Evolutionary conservation across 1,140 invertebrate species (phyloP).

Genomic region (Aculops lycopersici): DNA sequence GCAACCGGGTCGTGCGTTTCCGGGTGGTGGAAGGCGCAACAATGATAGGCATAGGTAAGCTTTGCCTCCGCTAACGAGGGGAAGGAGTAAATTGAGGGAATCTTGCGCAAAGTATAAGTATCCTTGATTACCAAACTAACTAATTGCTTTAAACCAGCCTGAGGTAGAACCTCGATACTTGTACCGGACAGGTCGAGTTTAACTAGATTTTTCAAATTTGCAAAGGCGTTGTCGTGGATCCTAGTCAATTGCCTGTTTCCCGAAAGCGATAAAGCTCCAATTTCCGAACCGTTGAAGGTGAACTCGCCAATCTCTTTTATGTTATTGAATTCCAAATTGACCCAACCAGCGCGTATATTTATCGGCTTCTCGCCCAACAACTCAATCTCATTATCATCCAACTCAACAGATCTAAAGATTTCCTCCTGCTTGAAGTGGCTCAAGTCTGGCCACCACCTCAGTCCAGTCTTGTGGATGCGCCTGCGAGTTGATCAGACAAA

Average conservation of each 20-base stretch:
- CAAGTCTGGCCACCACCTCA: neutral
- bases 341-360: constrained; percentile 8
- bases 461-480: no score
- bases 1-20: constrained; percentile 32
- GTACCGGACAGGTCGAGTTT: constrained; percentile 35
- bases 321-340: constrained; percentile 21
- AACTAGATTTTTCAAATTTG: constrained; percentile 24
- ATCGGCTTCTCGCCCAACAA: neutral
- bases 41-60: constrained; percentile 54
- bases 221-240: constrained; percentile 29
- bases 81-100: constrained; percentile 49
- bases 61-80: constrained; percentile 21
- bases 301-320: constrained; percentile 24
- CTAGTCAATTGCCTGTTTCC: constrained; percentile 25
- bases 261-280: constrained; percentile 29
- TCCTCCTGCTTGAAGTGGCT: neutral
- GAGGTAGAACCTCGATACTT: constrained; percentile 32
- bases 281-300: constrained; percentile 29
- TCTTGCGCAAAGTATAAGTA: constrained; percentile 33
- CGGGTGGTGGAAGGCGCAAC: constrained; percentile 53
- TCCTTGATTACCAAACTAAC: constrained; percentile 32
- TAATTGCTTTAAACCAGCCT: constrained; percentile 30
- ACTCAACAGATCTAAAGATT: neutral
- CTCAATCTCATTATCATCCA: neutral
- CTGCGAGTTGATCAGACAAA: neutral